Percentiles rank a stretch among this genome's conserved stretches.
These are phyloP conservation scores for Gymnocheta viridis DNA, from an alignment of 2,888 invertebrate species.

Conservation along the genomic window DNA sequence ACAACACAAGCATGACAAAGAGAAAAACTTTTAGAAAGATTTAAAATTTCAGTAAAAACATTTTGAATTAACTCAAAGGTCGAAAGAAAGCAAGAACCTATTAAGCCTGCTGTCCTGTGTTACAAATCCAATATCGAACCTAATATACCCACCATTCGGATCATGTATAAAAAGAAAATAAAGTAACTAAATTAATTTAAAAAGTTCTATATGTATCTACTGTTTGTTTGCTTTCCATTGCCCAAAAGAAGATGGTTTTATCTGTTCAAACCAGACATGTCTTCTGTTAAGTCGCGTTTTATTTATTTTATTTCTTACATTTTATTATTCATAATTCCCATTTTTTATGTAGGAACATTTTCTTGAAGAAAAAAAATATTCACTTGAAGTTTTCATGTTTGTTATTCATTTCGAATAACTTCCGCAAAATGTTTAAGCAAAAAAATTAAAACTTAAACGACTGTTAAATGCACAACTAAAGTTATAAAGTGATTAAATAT, in stretches of 20 bases:
- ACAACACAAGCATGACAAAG: too few relatives aligned
- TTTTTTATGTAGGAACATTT: conserved; percentile 34
- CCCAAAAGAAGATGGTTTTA: conserved; percentile 34
- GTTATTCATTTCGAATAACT: conserved; percentile 59
- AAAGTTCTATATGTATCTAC: background rate
- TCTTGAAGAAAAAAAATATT: background rate
- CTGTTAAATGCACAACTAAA: conserved; percentile 55
- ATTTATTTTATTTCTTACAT: conserved; percentile 30
- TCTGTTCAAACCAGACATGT: conserved; percentile 50
- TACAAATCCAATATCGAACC: conserved; percentile 1
- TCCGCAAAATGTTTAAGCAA: conserved; percentile 45
- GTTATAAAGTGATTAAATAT: conserved; percentile 39
- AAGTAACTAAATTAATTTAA: conserved; percentile 27
- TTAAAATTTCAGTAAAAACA: background rate
- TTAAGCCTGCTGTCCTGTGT: background rate
- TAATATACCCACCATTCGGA: background rate
- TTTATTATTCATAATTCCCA: conserved; percentile 59
- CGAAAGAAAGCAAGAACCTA: background rate
- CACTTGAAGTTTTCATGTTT: conserved; percentile 60
- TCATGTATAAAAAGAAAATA: conserved; percentile 1
- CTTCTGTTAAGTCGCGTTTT: conserved; percentile 18
- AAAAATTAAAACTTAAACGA: conserved; percentile 43
- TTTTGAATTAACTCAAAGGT: background rate
- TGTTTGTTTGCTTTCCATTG: conserved; percentile 33
- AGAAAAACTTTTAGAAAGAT: background rate